Base-by-base conservation (phyloP, 2,797 vertebrate genomes). In the Onychomys leucogaster region DNA sequence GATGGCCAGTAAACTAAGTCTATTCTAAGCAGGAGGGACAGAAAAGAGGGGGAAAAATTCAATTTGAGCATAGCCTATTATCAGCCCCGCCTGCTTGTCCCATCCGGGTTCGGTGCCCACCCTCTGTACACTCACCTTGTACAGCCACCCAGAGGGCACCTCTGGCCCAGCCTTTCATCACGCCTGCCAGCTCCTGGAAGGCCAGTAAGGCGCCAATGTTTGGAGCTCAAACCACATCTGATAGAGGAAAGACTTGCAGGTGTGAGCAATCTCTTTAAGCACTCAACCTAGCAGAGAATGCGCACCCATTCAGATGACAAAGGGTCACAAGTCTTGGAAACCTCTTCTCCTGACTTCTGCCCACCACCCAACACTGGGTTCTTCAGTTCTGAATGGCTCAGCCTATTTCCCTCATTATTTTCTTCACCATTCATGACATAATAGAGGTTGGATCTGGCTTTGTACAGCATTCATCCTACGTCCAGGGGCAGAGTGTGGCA, bases 141-240 rank as follows among this genome's bases (percentile, higher is more conserved):
- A 0, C 2, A 7, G 57, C 2, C 13, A n/a, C 2, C 2, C 29
- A 2, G 29, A 37, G 41, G 41, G 25, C 0, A 2, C 23, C 32
- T 65, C 80, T 6, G 21, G 34, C 59, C 49, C 7, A 57, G 80
- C 5, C 25, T 19, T 59, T 49, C 11, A 34, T 27, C 75, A 14
- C 1, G 32, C 43, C 63, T 49, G 41, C 3, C 6, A 90, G 34
- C 49, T 57, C 43, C 71, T 29, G 4, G 5, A 19, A 43, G 34
- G 46, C 9, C 52, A 73, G 65, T 23, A 16, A 89, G 71, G 0
- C 12, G 71, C 19, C 13, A 10, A 0, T 2, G 19, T 37, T 14
- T 10, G 52, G n/a, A 34, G 43, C 43, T 81, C 84, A 84, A 34
- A 43, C 23, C 65, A 41, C 11, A 2, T 0, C 0, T 59, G 46